Conservation (phyloP, 2,797 vertebrate species). For the Sphenodon punctatus region DNA sequence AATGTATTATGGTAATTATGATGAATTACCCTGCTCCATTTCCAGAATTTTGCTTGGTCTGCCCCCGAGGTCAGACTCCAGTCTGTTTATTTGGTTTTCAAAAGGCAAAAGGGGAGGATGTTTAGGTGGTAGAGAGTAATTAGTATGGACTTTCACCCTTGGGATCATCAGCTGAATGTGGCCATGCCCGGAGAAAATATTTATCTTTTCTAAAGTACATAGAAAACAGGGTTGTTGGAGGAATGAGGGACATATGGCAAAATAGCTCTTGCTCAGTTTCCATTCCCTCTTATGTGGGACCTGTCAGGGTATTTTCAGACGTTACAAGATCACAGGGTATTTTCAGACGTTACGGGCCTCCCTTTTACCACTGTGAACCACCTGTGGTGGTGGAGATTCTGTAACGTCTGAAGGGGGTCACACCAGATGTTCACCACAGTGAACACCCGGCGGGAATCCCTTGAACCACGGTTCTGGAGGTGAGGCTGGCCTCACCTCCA, state of each 20-base stretch:
- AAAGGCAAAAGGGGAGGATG: conserved; percentile 26
- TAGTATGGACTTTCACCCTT: conserved; percentile 60
- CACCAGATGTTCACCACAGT: no score
- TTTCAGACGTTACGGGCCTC: no score
- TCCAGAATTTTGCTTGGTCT: conserved; percentile 50
- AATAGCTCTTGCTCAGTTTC: neutral
- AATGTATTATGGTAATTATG: no score
- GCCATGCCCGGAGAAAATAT: conserved; percentile 26
- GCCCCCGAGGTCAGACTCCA: conserved; percentile 38
- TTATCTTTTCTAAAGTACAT: conserved; percentile 13
- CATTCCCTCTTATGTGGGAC: neutral
- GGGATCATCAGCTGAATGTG: conserved; percentile 2
- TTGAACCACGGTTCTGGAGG: no score
- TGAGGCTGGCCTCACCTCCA: no score
- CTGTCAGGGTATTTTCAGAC: no score
- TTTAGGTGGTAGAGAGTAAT: conserved; percentile 40
- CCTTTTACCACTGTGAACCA: no score
- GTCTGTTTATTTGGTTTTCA: conserved; percentile 52
- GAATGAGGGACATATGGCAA: neutral
- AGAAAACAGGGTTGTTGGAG: fast-evolving
- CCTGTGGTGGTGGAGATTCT: no score
- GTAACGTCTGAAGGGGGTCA: no score
- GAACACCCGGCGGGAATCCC: no score
- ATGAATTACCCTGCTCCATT: conserved; percentile 45
- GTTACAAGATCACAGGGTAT: no score